These are phyloP conservation scores for Clarias laeviceps DNA, from an alignment of 2,797 vertebrate genomes.

Conservation along the genomic window DNA sequence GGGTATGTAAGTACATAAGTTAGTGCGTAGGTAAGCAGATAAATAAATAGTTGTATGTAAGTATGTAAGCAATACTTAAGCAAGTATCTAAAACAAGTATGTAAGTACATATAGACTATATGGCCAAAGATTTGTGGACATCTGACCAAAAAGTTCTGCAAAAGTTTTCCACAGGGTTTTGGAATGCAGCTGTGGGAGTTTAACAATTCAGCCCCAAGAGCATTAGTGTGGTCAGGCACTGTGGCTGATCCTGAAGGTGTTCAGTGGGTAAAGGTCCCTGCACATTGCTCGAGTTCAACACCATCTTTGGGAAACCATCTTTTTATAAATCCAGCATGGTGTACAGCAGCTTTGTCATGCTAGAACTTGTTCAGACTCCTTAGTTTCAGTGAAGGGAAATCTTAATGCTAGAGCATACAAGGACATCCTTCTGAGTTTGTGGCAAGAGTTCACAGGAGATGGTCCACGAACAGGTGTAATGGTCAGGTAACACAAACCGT, in stretches of 20 bases:
- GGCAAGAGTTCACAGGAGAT: not conserved
- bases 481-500: not conserved
- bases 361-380: not conserved
- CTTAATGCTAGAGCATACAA: not conserved
- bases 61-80: not conserved
- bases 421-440: not conserved
- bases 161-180: not conserved
- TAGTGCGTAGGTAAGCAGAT: no score
- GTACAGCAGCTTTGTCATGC: not conserved
- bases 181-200: not conserved
- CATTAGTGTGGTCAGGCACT: not conserved
- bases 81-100: not conserved
- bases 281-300: not conserved
- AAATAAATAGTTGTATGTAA: not conserved
- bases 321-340: not conserved
- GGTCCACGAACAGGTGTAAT: not conserved
- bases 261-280: not conserved
- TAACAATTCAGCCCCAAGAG: not conserved
- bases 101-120: not conserved
- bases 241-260: not conserved
- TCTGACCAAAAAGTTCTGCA: not conserved
- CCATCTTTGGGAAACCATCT: not conserved
- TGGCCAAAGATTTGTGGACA: not conserved
- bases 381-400: not conserved
- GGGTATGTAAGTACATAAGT: no score